Evolutionary conservation across 2,113 vertebrate species (phyloP).

Genomic region (Puntigrus tetrazona): DNA sequence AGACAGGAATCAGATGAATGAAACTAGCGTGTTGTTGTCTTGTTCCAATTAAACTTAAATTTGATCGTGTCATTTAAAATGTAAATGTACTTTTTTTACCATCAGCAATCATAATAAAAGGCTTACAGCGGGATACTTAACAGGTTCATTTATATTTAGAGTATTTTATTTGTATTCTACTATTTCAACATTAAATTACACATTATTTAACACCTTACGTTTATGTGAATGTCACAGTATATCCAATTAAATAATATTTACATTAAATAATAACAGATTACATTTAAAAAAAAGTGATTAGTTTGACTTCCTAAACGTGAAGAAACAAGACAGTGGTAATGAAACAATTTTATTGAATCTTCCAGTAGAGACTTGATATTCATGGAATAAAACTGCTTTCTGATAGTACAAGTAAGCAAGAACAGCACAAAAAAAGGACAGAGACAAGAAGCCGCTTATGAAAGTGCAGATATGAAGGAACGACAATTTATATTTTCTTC

Average conservation of each 20-base stretch:
- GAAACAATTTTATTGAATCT: conserved; percentile 94
- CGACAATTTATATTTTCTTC: conserved; percentile 72
- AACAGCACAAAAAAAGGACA: conserved; percentile 62
- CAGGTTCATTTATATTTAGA: neutral
- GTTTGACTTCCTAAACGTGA: conserved; percentile 36
- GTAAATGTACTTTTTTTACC: neutral
- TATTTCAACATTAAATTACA: neutral
- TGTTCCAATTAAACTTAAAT: neutral
- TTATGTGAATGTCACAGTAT: neutral
- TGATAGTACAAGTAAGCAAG: conserved; percentile 77
- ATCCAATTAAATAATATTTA: too few relatives aligned
- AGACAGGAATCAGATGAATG: neutral
- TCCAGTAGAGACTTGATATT: conserved; percentile 92
- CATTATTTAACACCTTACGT: neutral
- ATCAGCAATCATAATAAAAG: neutral
- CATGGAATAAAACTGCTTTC: conserved; percentile 93
- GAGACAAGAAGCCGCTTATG: conserved; percentile 64
- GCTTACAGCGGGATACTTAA: neutral
- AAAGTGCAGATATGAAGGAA: conserved; percentile 87
- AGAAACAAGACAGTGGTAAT: conserved; percentile 77
- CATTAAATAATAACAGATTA: neutral
- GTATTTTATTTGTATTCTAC: too few relatives aligned
- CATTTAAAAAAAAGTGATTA: neutral
- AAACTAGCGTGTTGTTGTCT: neutral
- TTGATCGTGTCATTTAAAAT: neutral